Evolutionary conservation across 2,113 vertebrate genomes (phyloP).

Genomic region (Strigops habroptila): DNA sequence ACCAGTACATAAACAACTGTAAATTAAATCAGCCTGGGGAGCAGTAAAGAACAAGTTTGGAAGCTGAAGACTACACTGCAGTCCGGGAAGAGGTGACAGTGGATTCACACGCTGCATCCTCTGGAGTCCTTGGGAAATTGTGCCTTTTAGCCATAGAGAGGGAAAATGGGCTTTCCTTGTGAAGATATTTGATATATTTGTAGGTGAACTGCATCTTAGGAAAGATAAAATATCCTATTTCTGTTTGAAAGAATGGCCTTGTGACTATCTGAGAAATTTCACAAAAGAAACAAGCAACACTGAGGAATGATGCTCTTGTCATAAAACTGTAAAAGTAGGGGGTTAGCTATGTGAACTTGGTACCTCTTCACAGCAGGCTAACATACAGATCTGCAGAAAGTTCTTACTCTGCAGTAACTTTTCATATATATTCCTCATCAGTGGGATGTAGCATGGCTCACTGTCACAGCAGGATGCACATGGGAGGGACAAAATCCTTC

Average conservation of each 20-base stretch:
- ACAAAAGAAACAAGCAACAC: background rate
- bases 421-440: fast-evolving
- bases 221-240: background rate
- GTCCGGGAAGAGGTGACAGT: background rate
- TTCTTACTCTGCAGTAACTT: background rate
- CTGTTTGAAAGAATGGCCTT: background rate
- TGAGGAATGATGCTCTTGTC: background rate
- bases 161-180: background rate
- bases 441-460: background rate
- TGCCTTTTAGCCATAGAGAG: background rate
- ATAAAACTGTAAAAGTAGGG: background rate
- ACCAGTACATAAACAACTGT: conserved; percentile 31
- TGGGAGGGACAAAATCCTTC: background rate
- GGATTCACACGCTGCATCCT: background rate
- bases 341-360: background rate
- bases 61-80: background rate
- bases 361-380: background rate
- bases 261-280: background rate
- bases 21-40: conserved; percentile 41
- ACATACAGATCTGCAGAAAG: fast-evolving
- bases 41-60: background rate
- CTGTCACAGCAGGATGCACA: background rate
- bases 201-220: background rate
- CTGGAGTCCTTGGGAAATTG: background rate
- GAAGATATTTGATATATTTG: background rate